Evolutionary conservation across 2,113 vertebrate species (phyloP).

Genomic region (Dicaeum eximium): DNA sequence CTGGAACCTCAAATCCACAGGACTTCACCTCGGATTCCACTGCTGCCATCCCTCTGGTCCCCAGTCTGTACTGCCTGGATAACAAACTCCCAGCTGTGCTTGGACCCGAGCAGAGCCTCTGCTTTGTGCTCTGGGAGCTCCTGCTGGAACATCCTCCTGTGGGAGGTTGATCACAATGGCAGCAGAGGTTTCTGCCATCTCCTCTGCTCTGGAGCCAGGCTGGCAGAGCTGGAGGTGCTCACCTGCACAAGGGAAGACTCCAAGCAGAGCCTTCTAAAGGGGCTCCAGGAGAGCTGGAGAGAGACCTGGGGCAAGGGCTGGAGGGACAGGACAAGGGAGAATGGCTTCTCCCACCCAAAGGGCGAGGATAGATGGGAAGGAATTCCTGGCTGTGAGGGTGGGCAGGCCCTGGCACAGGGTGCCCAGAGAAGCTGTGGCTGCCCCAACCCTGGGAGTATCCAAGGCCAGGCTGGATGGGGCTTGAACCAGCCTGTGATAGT

Average conservation of each 20-base stretch:
- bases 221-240: neutral
- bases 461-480: fast-evolving
- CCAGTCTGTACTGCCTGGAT: fast-evolving
- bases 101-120: neutral
- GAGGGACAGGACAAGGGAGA: neutral
- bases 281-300: neutral
- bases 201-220: neutral
- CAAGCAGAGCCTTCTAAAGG: neutral
- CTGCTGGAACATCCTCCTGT: neutral
- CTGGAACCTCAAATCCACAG: neutral
- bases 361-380: neutral
- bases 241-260: neutral
- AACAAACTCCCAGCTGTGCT: neutral
- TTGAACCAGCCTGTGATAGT: fast-evolving
- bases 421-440: neutral
- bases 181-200: neutral
- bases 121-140: neutral
- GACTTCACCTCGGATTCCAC: neutral
- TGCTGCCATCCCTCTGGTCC: neutral
- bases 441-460: fast-evolving
- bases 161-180: neutral
- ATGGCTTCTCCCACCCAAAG: neutral
- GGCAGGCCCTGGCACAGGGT: fast-evolving
- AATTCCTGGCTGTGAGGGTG: fast-evolving
- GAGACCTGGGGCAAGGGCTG: neutral